These are phyloP conservation scores for Paedocypris sp. DNA, from an alignment of 2,113 vertebrate species.

Conservation along the genomic window DNA sequence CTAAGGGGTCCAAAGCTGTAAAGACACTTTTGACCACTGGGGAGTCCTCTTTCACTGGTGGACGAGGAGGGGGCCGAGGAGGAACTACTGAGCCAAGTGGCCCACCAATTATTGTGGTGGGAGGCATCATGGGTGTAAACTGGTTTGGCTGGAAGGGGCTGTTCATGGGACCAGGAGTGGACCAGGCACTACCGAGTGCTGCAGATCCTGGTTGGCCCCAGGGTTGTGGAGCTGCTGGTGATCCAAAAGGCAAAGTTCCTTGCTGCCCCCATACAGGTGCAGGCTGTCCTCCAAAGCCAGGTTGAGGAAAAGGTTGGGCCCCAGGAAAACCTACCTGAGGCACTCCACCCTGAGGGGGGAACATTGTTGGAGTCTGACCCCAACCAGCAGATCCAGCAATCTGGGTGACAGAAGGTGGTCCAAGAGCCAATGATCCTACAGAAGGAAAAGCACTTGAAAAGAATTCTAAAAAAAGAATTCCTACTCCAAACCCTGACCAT, in stretches of 20 bases:
- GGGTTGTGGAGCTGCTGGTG: conserved; percentile 45
- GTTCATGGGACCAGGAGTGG: conserved; percentile 43
- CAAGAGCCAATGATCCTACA: conserved; percentile 64
- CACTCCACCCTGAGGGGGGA: conserved; percentile 47
- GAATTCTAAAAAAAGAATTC: background rate
- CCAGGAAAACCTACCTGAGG: conserved; percentile 48
- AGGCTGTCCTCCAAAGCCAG: conserved; percentile 53
- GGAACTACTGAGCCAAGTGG: conserved; percentile 42
- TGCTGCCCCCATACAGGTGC: conserved; percentile 67
- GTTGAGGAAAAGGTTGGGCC: conserved; percentile 51
- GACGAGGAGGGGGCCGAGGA: conserved; percentile 71
- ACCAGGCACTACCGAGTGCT: conserved; percentile 53
- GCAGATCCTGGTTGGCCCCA: conserved; percentile 58
- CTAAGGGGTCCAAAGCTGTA: conserved; percentile 81
- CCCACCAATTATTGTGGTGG: conserved; percentile 36
- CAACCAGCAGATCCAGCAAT: conserved; percentile 52
- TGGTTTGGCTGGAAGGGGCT: conserved; percentile 72
- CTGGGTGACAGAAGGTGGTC: conserved; percentile 44
- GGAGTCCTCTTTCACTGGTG: conserved; percentile 56
- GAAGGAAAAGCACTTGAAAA: background rate
- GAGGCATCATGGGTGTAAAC: conserved; percentile 49
- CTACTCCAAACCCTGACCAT: too few relatives aligned
- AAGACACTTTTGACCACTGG: conserved; percentile 76
- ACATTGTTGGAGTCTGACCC: conserved; percentile 54
- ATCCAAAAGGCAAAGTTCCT: conserved; percentile 50